Evolutionary conservation across 2,888 invertebrate species (phyloP).

Genomic region (Metellina segmentata): DNA sequence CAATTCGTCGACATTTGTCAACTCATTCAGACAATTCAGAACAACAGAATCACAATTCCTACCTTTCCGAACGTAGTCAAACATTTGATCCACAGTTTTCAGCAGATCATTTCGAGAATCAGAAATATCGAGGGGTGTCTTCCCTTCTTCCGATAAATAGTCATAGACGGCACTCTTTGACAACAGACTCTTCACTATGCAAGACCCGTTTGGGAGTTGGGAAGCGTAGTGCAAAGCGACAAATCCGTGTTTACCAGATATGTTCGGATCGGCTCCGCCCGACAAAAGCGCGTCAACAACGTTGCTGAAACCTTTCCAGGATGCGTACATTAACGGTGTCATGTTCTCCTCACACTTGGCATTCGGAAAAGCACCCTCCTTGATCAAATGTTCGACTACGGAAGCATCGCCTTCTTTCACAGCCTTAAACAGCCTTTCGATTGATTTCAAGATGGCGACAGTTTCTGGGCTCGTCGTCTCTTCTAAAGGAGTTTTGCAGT

Average conservation of each 20-base stretch:
- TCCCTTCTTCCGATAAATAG: background rate
- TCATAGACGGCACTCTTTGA: background rate
- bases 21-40: background rate
- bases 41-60: background rate
- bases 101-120: background rate
- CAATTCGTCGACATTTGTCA: background rate
- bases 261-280: constrained; percentile 41
- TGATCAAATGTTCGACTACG: background rate
- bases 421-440: too few species aligned
- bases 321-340: constrained; percentile 49
- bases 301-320: constrained; percentile 38
- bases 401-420: too few species aligned
- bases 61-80: background rate
- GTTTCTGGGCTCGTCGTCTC: too few species aligned
- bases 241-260: background rate
- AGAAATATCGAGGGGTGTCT: background rate
- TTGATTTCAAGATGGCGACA: too few species aligned
- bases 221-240: constrained; percentile 62
- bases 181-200: background rate
- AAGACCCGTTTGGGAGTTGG: background rate
- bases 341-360: background rate
- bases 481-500: background rate
- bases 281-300: constrained; percentile 35
- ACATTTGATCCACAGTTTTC: background rate
- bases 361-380: constrained; percentile 25